Percentiles rank a stretch among this genome's conserved stretches.
Conservation (phyloP, 2,113 vertebrate genomes). For the Paramormyrops kingsleyae region DNA sequence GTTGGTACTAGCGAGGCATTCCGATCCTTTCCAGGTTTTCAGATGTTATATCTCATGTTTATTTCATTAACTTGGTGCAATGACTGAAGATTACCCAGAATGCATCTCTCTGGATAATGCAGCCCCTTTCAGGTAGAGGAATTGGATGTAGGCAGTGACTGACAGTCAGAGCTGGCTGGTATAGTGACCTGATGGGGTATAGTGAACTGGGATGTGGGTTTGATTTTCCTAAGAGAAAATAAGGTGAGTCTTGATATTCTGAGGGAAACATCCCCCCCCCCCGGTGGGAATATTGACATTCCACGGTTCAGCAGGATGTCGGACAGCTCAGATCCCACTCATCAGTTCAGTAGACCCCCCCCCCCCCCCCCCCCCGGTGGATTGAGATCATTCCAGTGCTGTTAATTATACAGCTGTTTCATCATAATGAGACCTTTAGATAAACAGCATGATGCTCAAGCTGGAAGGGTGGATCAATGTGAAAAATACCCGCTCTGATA, state of each 20-base stretch:
- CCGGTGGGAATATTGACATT: not conserved
- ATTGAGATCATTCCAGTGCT: slow-evolving; percentile 31
- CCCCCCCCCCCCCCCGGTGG: not conserved
- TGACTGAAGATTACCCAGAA: not conserved
- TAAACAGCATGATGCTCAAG: slow-evolving; percentile 39
- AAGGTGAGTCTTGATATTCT: not conserved
- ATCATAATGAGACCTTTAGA: slow-evolving; percentile 33
- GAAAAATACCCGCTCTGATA: slow-evolving; percentile 19
- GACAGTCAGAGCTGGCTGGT: not conserved
- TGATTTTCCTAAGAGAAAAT: not conserved
- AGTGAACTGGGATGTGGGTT: not conserved
- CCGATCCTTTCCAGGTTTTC: not conserved
- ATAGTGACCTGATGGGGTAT: not conserved
- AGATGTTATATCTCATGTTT: not conserved
- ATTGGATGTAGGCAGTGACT: not conserved
- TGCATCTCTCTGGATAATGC: not conserved
- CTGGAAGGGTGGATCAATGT: slow-evolving; percentile 27
- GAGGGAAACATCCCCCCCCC: not conserved
- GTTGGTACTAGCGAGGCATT: not conserved
- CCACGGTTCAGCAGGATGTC: slow-evolving; percentile 28
- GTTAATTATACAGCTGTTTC: slow-evolving; percentile 29
- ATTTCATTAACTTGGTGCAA: not conserved
- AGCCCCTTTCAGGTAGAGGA: not conserved
- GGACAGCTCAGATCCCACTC: slow-evolving; percentile 35
- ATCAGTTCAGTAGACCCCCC: slow-evolving; percentile 33